Evolutionary conservation across 2,888 invertebrate species (phyloP), one percentile per base, ranked within the genome.

Genomic region (Mellilla xanthometata): DNA sequence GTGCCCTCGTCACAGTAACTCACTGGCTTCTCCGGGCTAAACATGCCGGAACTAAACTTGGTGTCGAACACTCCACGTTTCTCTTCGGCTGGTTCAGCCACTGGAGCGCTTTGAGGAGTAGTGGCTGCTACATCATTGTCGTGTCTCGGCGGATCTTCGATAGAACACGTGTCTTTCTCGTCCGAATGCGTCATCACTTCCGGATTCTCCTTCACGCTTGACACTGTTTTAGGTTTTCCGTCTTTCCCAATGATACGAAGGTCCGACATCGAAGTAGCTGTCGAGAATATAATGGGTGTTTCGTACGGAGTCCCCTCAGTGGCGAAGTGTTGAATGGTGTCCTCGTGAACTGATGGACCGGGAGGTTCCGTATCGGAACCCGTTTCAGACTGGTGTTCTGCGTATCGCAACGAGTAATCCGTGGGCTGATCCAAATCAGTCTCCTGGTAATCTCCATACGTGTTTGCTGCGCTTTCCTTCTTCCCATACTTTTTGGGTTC

Each of bases 371-470:
- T 82, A 45, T 92, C 92, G 0, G 91, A 90, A 2, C 86, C 87
- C 8, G 76, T 83, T 51, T 95, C 95, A 0, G 94, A 93, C 66
- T 95, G 95, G 60, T 95, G 95, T 76, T 97, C 97, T 0, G 95
- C 95, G 73, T 97, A 98, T 13, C 96, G 92, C 44, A 97, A 82
- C 56, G 97, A 97, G 71, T 96, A 98, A 83, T 98, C 96, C 0
- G 97, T 97, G 0, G 97, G 96, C 73, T 97, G 97, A 76, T 97
- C 97, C 35, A 97, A 81, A 81, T 97, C 97, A 0, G 96, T 97
- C 80, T 97, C 97, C 28, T 96, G 95, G 74, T 96, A 96, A 72
- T 95, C 93, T 1, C 93, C 92, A 58, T 88, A 92, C 3, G 56
- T 30, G 24, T 72, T 79, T n/a, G n/a, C n/a, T n/a, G n/a, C n/a